Evolutionary conservation across 2,888 invertebrate species (phyloP), one percentile per base, ranked within the genome.

Genomic region (Carabus problematicus): DNA sequence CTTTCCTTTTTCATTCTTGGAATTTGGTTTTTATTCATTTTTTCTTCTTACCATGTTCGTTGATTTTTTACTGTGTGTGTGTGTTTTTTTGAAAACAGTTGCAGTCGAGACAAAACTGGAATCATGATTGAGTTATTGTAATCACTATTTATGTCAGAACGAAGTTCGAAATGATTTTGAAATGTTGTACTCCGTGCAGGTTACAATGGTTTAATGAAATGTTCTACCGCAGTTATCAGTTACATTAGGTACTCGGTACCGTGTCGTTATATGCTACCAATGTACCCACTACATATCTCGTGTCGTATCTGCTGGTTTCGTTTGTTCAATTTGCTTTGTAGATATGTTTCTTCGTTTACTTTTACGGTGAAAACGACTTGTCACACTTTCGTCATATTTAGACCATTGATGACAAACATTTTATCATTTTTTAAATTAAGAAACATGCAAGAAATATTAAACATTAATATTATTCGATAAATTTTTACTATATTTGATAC

Each of bases 111-210:
- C 79, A 79, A 79, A 79, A 78, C 78, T 79, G 75, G 76, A 77
- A 77, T 81, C 81, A 80, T 80, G 82, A 82, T 82, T 82, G 81
- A 81, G 81, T 82, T 81, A 81, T 81, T 81, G 80, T 42, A 55
- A 49, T 60, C 60, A 56, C 56, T 63, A 68, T 68, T 68, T 68
- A 68, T 68, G 68, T 68, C 68, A 68, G 54, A 42, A 52, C 12
- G 45, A 41, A 58, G 52, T 60, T 59, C 41, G 49, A 59, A 68
- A 68, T 61, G 43, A 60, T 68, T 68, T 68, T 68, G 68, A 68
- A 68, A 68, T 61, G 58, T 47, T 64, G 60, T 54, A 68, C 54
- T 45, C 29, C 9, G 19, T 40, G 11, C 6, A 39, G 29, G 29
- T 29, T 29, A 29, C 19, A 18, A 9, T 18, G 29, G 18, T 63